These are phyloP conservation scores for Oxygymnocypris stewartii DNA, from an alignment of 2,113 vertebrate genomes.

Conservation along the genomic window DNA sequence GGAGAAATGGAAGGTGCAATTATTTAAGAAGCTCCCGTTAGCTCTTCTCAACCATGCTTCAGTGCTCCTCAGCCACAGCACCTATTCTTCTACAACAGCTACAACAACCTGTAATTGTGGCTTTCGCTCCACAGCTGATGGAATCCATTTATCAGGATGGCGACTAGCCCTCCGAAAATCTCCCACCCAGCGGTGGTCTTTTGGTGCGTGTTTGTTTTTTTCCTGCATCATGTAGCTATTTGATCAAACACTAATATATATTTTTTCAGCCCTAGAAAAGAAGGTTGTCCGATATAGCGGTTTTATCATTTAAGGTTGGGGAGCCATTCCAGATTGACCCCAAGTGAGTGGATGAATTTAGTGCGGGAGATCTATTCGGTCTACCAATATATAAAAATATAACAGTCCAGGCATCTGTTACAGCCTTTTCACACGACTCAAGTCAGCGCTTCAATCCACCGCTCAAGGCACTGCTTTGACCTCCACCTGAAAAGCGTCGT, in stretches of 20 bases:
- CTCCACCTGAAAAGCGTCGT: background rate
- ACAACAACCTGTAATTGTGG: conserved; percentile 54
- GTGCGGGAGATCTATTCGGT: background rate
- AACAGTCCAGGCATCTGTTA: background rate
- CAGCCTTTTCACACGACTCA: background rate
- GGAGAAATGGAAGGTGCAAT: conserved; percentile 61
- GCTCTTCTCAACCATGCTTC: conserved; percentile 50
- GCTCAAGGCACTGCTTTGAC: background rate
- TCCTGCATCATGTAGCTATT: background rate
- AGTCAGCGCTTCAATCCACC: background rate
- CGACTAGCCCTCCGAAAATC: background rate
- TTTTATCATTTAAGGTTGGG: background rate
- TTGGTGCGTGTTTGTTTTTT: background rate
- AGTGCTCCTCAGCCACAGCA: conserved; percentile 44
- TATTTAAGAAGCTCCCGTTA: conserved; percentile 61
- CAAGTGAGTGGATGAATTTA: conserved; percentile 9
- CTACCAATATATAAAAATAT: background rate
- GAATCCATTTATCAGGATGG: conserved; percentile 20
- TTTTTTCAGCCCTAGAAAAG: background rate
- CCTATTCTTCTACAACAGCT: conserved; percentile 39
- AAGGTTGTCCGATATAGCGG: background rate
- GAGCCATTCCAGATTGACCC: background rate
- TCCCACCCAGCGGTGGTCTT: background rate
- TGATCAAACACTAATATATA: background rate
- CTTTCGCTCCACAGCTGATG: conserved; percentile 17